A percentile compares a stretch with the other conserved stretches of the same genome.
Conservation (phyloP, 1,140 invertebrate species). For the Bacillus rossius region DNA sequence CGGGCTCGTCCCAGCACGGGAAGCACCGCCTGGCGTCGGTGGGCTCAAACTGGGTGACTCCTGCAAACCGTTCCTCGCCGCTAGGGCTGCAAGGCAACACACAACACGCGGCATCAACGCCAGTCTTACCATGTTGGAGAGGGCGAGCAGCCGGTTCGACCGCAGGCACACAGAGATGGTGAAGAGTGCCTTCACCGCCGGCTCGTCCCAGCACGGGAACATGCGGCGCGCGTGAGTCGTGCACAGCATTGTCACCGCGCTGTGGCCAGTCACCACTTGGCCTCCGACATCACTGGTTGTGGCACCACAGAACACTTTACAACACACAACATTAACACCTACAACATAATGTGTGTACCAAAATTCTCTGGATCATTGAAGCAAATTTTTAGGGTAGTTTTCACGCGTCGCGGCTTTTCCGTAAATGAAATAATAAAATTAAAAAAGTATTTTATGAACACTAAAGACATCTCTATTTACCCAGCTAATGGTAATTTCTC, state of each 20-base stretch:
- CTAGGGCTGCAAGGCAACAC: slow-evolving; percentile 39
- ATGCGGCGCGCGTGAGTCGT: slow-evolving; percentile 50
- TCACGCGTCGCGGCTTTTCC: no score
- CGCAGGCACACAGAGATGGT: slow-evolving; percentile 40
- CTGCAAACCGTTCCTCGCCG: slow-evolving; percentile 76
- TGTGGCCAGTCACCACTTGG: slow-evolving; percentile 37
- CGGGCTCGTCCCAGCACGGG: slow-evolving; percentile 97
- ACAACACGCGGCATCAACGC: slow-evolving; percentile 3
- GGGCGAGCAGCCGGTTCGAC: slow-evolving; percentile 24
- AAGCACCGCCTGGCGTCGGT: slow-evolving; percentile 92
- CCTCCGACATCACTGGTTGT: no score
- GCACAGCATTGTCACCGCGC: slow-evolving; percentile 48
- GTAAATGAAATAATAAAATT: no score
- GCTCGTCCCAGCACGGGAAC: slow-evolving; percentile 65
- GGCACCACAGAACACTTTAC: no score
- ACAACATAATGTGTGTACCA: not conserved
- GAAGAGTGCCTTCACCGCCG: slow-evolving; percentile 53
- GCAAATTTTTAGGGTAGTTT: no score
- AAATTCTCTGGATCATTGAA: not conserved
- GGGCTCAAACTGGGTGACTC: slow-evolving; percentile 90
- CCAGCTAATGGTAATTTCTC: no score
- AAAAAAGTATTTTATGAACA: no score
- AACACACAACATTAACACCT: not conserved
- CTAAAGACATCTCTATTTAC: no score
- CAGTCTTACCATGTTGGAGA: slow-evolving; percentile 43